These are phyloP conservation scores for Lypha dubia DNA, from an alignment of 2,888 invertebrate genomes.

Conservation along the genomic window DNA sequence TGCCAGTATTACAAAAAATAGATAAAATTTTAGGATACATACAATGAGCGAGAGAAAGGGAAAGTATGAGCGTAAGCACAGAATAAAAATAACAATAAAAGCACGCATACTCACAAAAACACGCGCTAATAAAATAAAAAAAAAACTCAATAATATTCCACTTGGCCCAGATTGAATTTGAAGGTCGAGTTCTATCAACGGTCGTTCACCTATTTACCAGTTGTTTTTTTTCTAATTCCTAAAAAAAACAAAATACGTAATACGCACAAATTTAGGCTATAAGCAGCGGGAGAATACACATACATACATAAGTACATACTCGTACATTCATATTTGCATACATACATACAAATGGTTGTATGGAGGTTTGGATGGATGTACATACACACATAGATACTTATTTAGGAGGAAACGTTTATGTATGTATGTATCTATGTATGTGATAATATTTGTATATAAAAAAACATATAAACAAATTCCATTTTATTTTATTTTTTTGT, in stretches of 20 bases:
- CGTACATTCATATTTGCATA: not conserved
- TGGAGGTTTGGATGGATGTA: not conserved
- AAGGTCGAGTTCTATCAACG: constrained; percentile 83
- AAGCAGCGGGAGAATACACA: constrained; percentile 15
- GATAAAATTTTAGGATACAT: not conserved
- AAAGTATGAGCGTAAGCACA: constrained; percentile 33
- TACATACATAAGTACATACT: not conserved
- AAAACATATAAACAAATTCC: not conserved
- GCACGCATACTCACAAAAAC: constrained; percentile 35
- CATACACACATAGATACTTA: not conserved
- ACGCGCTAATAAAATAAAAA: not conserved
- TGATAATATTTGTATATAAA: not conserved
- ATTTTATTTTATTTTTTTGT: not conserved
- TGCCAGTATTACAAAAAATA: constrained; percentile 35
- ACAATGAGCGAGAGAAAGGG: not conserved
- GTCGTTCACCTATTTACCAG: constrained; percentile 82
- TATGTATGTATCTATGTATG: not conserved
- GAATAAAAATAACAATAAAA: constrained; percentile 32
- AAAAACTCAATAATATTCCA: constrained; percentile 78
- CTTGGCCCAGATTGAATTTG: constrained; percentile 84
- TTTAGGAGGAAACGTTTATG: too few species aligned
- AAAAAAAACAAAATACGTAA: constrained; percentile 73
- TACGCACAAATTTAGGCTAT: constrained; percentile 32
- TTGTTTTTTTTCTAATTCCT: constrained; percentile 49
- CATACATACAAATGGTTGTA: not conserved